A percentile compares a stretch with the other conserved stretches of the same genome.
phyloP scores from a whole-genome alignment of 2,113 vertebrate genomes.

The Gambusia holbrooki region DNA sequence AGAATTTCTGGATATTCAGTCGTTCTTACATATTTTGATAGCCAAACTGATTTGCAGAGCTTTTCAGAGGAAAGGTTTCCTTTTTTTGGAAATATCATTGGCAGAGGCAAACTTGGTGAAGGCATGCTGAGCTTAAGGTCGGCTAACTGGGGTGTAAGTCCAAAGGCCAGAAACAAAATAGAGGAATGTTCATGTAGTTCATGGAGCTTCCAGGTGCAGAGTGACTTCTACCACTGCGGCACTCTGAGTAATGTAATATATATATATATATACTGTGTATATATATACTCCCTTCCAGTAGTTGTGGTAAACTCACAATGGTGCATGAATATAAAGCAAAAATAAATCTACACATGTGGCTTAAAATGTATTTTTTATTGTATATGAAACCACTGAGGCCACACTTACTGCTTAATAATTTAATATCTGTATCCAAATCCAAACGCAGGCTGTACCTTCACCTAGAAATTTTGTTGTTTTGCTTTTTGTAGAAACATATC shows the following conservation, averaged over 20 bases:
- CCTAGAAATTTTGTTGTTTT: background rate
- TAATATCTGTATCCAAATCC: background rate
- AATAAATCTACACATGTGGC: background rate
- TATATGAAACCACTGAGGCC: background rate
- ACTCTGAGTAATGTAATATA: background rate
- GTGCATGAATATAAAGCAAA: background rate
- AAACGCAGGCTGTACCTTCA: background rate
- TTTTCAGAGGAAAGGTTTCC: slow-evolving; percentile 3
- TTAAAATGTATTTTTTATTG: background rate
- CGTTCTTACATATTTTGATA: slow-evolving; percentile 14
- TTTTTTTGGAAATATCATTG: slow-evolving; percentile 20
- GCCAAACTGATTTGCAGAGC: slow-evolving; percentile 17
- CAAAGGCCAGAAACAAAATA: slow-evolving; percentile 31
- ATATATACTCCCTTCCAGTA: background rate
- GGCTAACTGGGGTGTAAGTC: slow-evolving; percentile 18
- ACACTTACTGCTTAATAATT: background rate
- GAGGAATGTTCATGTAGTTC: slow-evolving; percentile 16
- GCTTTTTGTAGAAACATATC: background rate
- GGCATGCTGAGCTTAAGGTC: slow-evolving; percentile 31
- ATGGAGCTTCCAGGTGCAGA: slow-evolving; percentile 16
- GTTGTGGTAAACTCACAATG: slow-evolving; percentile 13
- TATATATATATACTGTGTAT: slow-evolving; percentile 9
- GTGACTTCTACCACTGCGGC: slow-evolving; percentile 10
- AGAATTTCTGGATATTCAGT: background rate
- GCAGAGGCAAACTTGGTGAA: slow-evolving; percentile 19